Evolutionary conservation across 2,797 vertebrate species (phyloP).

Genomic region (Lemur catta): DNA sequence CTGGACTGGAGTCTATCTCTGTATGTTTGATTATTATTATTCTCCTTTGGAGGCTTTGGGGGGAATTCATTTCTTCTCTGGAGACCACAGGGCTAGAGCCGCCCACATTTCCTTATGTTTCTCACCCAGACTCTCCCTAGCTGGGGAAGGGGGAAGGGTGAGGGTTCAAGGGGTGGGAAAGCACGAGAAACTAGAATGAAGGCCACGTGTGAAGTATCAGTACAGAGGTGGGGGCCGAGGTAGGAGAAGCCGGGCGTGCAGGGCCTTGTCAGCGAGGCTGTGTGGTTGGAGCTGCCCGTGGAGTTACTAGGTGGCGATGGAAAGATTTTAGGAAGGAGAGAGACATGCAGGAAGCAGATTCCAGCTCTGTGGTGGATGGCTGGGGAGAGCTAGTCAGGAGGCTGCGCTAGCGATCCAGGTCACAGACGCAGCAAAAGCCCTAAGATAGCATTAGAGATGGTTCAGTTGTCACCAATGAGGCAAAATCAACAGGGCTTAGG

Average conservation of each 20-base stretch:
- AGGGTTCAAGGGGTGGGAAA: neutral
- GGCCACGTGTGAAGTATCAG: neutral
- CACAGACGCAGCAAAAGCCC: neutral
- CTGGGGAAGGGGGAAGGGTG: neutral
- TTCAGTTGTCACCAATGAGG: neutral
- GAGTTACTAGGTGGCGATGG: neutral
- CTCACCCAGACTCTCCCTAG: neutral
- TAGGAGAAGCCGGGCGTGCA: neutral
- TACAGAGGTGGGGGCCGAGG: neutral
- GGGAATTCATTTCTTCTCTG: neutral
- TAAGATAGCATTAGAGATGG: neutral
- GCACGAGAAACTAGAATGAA: neutral
- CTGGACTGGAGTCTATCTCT: neutral
- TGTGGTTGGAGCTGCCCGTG: neutral
- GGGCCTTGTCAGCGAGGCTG: neutral
- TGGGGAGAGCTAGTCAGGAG: neutral
- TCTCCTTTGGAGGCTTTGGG: neutral
- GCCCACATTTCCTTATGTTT: neutral
- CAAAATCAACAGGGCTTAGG: constrained; percentile 25
- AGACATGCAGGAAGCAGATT: neutral
- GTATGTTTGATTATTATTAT: neutral
- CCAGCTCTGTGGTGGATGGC: neutral
- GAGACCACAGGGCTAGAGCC: neutral
- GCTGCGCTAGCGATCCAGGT: neutral
- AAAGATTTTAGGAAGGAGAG: neutral